Conservation (phyloP, 2,797 vertebrate species). For the Alcedo atthis region DNA sequence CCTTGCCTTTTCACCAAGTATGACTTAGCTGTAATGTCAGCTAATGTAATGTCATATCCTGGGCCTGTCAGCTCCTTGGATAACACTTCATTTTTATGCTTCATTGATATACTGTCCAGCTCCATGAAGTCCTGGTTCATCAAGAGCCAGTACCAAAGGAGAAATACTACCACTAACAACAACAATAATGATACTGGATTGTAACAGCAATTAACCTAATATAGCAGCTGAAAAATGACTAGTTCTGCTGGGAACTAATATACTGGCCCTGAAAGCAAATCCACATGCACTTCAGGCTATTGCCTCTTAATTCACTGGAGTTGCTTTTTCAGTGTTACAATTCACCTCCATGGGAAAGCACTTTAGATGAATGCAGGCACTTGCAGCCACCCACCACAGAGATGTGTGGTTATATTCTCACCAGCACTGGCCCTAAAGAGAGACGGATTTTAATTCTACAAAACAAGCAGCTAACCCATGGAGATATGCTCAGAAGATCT, state of each 20-base stretch:
- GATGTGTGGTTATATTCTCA: background rate
- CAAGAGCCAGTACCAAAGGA: background rate
- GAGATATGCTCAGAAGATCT: background rate
- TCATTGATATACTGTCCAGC: background rate
- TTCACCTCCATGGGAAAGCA: background rate
- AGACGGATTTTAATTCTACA: background rate
- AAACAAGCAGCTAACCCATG: background rate
- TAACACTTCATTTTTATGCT: background rate
- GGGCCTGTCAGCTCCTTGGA: background rate
- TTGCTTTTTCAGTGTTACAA: background rate
- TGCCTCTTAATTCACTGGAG: background rate
- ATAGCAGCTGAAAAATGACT: background rate
- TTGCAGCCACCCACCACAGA: background rate
- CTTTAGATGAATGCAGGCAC: background rate
- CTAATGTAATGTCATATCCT: background rate
- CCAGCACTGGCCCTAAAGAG: background rate
- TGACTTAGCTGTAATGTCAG: background rate
- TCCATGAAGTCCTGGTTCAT: background rate
- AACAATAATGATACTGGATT: background rate
- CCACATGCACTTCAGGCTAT: background rate
- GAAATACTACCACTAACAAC: background rate
- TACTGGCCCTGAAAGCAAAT: background rate
- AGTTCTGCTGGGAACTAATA: background rate
- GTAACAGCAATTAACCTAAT: background rate
- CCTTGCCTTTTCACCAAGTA: background rate